A percentile compares a stretch with the other conserved stretches of the same genome.
Evolutionary conservation across 2,797 vertebrate species (phyloP).

Genomic region (Fratercula arctica): DNA sequence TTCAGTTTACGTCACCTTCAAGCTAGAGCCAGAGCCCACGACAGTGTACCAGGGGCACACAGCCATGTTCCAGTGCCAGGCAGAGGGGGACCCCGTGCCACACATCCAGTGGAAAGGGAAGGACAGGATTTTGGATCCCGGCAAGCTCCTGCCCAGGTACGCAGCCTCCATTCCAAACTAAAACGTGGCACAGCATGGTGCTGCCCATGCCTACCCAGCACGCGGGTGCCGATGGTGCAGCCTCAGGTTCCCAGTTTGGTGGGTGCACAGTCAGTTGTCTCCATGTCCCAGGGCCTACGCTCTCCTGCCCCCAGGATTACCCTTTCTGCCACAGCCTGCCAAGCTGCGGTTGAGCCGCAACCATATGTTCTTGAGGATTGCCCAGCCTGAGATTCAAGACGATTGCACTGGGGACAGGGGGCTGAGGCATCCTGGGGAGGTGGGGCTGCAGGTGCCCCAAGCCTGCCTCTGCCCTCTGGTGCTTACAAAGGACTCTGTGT

Average conservation of each 20-base stretch:
- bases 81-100: conserved; percentile 88
- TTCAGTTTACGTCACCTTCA: conserved; percentile 91
- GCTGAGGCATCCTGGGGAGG: not conserved
- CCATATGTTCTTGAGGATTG: not conserved
- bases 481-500: conserved; percentile 45
- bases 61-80: conserved; percentile 94
- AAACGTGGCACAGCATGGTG: rapidly evolving
- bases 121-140: conserved; percentile 86
- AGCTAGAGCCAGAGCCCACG: conserved; percentile 89
- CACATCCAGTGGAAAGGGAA: conserved; percentile 95
- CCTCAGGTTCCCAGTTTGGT: not conserved
- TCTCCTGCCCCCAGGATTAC: not conserved
- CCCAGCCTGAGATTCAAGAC: not conserved
- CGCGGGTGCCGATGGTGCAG: rapidly evolving
- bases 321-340: not conserved
- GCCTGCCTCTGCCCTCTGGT: not conserved
- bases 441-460: not conserved
- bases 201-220: not conserved
- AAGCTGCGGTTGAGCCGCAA: not conserved
- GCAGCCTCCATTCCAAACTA: not conserved
- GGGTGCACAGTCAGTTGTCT: not conserved
- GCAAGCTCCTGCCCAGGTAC: conserved; percentile 81
- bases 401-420: not conserved
- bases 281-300: rapidly evolving
- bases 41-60: conserved; percentile 96